Evolutionary conservation across 2,113 vertebrate genomes (phyloP).

Genomic region (Pelvicachromis taeniatus): DNA sequence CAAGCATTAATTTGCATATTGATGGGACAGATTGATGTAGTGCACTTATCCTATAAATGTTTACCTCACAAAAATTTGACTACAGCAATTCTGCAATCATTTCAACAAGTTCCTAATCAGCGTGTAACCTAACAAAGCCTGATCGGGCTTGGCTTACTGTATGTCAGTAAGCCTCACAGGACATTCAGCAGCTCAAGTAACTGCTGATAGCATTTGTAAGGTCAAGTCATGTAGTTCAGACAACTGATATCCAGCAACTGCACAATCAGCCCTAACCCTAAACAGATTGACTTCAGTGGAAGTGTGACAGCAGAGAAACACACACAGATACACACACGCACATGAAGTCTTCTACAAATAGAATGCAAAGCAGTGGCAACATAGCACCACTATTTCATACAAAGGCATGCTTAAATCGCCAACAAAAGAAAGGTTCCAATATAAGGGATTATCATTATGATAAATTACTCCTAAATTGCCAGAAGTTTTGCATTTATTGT

Average conservation of each 20-base stretch:
- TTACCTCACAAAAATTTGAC: conserved; percentile 18
- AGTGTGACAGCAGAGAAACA: conserved; percentile 34
- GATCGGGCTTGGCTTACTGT: conserved; percentile 23
- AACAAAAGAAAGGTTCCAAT: not conserved
- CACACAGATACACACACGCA: not conserved
- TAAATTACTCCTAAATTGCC: not conserved
- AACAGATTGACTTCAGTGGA: conserved; percentile 53
- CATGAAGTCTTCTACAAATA: not conserved
- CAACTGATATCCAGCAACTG: conserved; percentile 56
- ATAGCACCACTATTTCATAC: not conserved
- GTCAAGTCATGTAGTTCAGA: conserved; percentile 42
- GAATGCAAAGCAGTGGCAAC: conserved; percentile 4
- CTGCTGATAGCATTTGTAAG: conserved; percentile 56
- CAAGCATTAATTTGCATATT: not conserved
- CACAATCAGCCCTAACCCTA: conserved; percentile 55
- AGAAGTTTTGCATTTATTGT: conserved; percentile 46
- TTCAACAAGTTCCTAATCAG: conserved; percentile 26
- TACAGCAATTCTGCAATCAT: conserved; percentile 26
- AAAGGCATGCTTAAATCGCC: not conserved
- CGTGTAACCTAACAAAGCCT: conserved; percentile 22
- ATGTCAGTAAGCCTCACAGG: conserved; percentile 34
- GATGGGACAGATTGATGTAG: not conserved
- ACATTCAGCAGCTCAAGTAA: conserved; percentile 51
- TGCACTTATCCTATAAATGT: conserved; percentile 14
- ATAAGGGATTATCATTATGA: not conserved